Evolutionary conservation across 2,113 vertebrate species (phyloP).

Genomic region (Bos indicus): DNA sequence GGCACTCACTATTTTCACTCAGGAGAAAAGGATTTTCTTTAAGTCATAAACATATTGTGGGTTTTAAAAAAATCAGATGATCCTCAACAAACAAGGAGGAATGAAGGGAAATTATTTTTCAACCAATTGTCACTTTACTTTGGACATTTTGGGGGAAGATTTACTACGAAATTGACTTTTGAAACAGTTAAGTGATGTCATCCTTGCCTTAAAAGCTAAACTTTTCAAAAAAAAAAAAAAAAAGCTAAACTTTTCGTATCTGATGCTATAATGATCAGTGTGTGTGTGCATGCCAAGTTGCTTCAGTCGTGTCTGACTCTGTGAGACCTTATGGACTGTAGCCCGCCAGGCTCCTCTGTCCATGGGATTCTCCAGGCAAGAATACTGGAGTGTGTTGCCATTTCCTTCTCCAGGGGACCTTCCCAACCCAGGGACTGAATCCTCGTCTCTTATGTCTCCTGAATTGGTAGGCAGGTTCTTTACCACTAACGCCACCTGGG

Average conservation of each 20-base stretch:
- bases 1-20: neutral
- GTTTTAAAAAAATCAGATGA: neutral
- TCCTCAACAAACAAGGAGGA: neutral
- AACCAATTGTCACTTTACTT: neutral
- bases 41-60: neutral
- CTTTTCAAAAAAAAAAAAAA: neutral
- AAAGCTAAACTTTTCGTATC: neutral
- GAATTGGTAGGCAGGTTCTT: too few relatives aligned
- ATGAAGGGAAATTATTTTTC: neutral
- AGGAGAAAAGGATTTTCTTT: neutral
- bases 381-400: too few relatives aligned
- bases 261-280: neutral
- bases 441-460: too few relatives aligned
- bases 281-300: neutral
- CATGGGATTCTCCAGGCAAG: too few relatives aligned
- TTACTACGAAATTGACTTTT: neutral
- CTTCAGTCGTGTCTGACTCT: neutral
- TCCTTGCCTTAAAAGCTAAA: neutral
- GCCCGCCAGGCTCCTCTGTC: neutral
- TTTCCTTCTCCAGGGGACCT: too few relatives aligned
- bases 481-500: too few relatives aligned
- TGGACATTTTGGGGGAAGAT: neutral
- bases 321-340: neutral
- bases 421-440: too few relatives aligned
- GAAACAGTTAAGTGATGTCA: neutral